Evolutionary conservation across 2,113 vertebrate species (phyloP), one percentile per base, ranked within the genome.

Genomic region (Pomatostomus ruficeps): DNA sequence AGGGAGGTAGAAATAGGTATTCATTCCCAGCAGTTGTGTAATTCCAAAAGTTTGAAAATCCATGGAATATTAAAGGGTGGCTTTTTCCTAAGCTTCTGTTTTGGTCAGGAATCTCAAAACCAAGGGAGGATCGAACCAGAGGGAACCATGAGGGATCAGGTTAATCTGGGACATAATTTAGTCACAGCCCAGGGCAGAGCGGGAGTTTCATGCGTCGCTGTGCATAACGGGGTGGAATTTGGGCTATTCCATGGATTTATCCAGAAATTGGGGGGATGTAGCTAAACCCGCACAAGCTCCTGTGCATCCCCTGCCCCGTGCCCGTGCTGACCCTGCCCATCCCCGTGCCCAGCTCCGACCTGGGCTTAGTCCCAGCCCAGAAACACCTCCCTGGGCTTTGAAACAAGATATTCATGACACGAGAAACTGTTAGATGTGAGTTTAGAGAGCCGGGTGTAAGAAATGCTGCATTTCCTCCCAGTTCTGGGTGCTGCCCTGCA

Each of bases 401-500:
- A 43, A 55, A 81, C 85, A 81, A 93, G 93, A 92, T 81, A 52
- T 57, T 94, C 55, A 55, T 33, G 21, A 51, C 70, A 81, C 81
- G 89, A 94, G 89, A 95, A 96, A 55, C 57, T 22, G 7, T 49
- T 79, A 68, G 82, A 61, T 89, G 82, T 83, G 93, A 82, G 86
- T 95, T 96, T 88, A 91, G 87, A 97, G 74, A 78, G 54, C 52
- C 85, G 95, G 82, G 83, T 93, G 59, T 40, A 33, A 93, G 95
- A 97, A 96, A 74, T 93, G 89, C 85, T 96, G 89, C 58, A 36
- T 94, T 96, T 95, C 91, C 89, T 95, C 85, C 94, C 89, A 86
- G n/a, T n/a, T n/a, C n/a, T n/a, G n/a, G n/a, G n/a, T n/a, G n/a
- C n/a, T n/a, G n/a, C n/a, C n/a, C n/a, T n/a, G n/a, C 26, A 40